phyloP scores from a whole-genome alignment of 2,797 vertebrate genomes.

The Pseudochirops cupreus region DNA sequence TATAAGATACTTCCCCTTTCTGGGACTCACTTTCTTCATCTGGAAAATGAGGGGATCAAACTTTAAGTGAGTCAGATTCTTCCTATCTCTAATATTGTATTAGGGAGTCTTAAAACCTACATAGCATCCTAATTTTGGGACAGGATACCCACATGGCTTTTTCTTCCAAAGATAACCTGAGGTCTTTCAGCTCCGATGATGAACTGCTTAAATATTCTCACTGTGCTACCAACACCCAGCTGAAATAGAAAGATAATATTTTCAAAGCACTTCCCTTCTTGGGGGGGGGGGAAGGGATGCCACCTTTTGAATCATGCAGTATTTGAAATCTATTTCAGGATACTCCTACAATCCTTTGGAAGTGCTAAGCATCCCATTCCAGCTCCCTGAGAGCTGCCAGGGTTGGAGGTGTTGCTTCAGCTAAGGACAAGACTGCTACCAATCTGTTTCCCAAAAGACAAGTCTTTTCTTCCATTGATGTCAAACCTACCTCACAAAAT shows the following conservation, averaged over 20 bases:
- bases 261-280: background rate
- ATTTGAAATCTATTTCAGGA: background rate
- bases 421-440: background rate
- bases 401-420: background rate
- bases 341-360: background rate
- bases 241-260: background rate
- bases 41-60: background rate
- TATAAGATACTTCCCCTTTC: background rate
- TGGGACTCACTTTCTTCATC: background rate
- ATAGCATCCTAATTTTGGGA: background rate
- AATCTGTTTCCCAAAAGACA: background rate
- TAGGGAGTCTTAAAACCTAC: background rate
- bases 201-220: background rate
- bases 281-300: background rate
- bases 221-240: background rate
- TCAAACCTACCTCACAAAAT: background rate
- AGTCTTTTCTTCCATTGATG: background rate
- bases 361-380: background rate
- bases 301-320: constrained; percentile 1
- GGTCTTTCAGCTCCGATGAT: background rate
- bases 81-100: background rate
- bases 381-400: background rate
- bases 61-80: background rate
- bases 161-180: background rate
- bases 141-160: background rate